A percentile compares a stretch with the other conserved stretches of the same genome.
phyloP scores from a whole-genome alignment of 2,888 invertebrate species.

The Drosophila mimica region DNA sequence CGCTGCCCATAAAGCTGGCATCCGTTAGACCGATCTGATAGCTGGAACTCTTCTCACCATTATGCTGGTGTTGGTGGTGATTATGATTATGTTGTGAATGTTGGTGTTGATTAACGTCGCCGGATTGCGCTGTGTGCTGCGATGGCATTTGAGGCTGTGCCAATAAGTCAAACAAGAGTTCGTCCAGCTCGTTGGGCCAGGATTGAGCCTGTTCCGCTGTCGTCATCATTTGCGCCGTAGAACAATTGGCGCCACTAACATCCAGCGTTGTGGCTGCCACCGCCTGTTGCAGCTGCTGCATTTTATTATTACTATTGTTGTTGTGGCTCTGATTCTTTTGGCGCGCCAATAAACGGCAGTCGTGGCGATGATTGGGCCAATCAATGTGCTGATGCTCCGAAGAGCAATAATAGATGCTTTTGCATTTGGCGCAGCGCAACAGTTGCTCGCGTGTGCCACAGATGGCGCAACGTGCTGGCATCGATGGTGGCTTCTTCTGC shows the following conservation, averaged over 20 bases:
- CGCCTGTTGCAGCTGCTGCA: conserved; percentile 75
- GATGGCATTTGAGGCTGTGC: conserved; percentile 41
- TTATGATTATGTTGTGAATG: conserved; percentile 23
- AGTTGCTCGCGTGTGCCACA: conserved; percentile 85
- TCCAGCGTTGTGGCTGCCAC: conserved; percentile 70
- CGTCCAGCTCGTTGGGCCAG: conserved; percentile 67
- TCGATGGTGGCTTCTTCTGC: conserved; percentile 40
- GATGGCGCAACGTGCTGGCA: conserved; percentile 72
- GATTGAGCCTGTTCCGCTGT: conserved; percentile 58
- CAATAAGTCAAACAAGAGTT: conserved; percentile 46
- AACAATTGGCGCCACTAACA: conserved; percentile 60
- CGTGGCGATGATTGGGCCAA: conserved; percentile 91
- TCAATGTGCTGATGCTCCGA: conserved; percentile 92
- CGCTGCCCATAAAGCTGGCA: conserved; percentile 78
- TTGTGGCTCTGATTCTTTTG: conserved; percentile 69
- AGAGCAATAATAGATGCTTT: conserved; percentile 91
- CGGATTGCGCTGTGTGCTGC: conserved; percentile 24
- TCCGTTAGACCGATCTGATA: conserved; percentile 79
- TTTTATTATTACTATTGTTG: conserved; percentile 62
- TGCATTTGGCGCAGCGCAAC: conserved; percentile 91
- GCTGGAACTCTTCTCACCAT: conserved; percentile 78
- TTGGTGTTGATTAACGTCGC: conserved; percentile 19
- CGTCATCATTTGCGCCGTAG: conserved; percentile 64
- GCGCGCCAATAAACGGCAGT: conserved; percentile 86
- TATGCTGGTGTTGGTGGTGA: conserved; percentile 55